Evolutionary conservation across 1,140 invertebrate genomes (phyloP).

Genomic region (Aphelenchoides besseyi): DNA sequence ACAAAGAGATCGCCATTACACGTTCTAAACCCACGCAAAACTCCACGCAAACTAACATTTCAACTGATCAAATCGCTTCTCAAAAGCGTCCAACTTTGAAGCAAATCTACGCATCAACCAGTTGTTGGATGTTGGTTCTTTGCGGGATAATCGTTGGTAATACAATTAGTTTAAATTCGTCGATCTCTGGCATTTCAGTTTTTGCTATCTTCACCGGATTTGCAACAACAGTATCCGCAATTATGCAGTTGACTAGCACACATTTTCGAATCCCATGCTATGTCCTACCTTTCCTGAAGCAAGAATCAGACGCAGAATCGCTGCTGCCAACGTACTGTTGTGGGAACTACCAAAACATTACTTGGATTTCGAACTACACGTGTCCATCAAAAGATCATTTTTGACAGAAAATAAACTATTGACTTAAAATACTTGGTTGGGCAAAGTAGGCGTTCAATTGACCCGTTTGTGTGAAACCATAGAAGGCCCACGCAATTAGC

Average conservation of each 20-base stretch:
- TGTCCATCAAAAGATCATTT: background rate
- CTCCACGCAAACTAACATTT: background rate
- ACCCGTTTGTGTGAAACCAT: too few species aligned
- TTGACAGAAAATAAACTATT: background rate
- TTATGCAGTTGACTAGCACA: background rate
- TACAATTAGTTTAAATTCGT: background rate
- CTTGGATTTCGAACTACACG: background rate
- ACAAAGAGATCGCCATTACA: background rate
- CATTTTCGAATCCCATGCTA: background rate
- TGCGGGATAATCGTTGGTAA: background rate
- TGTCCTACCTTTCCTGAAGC: background rate
- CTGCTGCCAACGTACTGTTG: background rate
- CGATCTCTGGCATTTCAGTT: background rate
- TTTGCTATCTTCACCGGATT: background rate
- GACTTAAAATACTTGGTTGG: background rate
- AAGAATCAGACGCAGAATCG: background rate
- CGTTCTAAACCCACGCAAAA: background rate
- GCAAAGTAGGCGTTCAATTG: too few species aligned
- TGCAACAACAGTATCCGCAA: background rate
- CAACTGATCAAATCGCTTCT: background rate
- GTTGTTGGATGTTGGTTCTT: background rate
- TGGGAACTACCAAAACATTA: background rate
- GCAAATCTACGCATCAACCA: background rate
- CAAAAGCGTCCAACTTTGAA: background rate
- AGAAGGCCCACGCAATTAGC: too few species aligned